Conservation (phyloP, 1,140 invertebrate species). For the Eriosoma lanigerum region DNA sequence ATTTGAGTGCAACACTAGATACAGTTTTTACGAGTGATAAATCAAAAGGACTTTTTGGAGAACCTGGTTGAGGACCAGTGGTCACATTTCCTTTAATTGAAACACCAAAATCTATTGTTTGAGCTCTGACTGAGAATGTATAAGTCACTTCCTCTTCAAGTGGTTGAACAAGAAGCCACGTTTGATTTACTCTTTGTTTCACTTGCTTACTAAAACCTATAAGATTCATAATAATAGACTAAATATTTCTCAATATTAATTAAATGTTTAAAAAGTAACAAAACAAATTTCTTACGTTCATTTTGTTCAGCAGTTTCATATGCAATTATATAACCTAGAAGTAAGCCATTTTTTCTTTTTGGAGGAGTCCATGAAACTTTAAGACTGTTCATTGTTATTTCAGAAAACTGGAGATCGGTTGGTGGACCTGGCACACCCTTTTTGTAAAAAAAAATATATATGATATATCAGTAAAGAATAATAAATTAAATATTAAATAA, state of each 20-base stretch:
- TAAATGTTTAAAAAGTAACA: too few species aligned
- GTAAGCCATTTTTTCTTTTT: constrained; percentile 84
- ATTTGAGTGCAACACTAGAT: constrained; percentile 82
- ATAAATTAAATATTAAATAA: too few species aligned
- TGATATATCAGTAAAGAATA: not conserved
- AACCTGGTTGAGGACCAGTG: constrained; percentile 91
- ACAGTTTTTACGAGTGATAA: constrained; percentile 75
- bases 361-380: constrained; percentile 91
- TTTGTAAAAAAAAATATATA: constrained; percentile 57
- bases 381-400: constrained; percentile 94
- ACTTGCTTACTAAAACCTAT: constrained; percentile 88
- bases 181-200: constrained; percentile 85
- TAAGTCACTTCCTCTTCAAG: constrained; percentile 91
- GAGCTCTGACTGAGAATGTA: constrained; percentile 84
- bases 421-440: constrained; percentile 83
- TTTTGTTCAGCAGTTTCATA: constrained; percentile 92
- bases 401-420: constrained; percentile 77
- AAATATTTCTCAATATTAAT: not conserved
- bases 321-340: constrained; percentile 87
- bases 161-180: constrained; percentile 76
- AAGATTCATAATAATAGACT: constrained; percentile 10
- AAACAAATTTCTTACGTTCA: constrained; percentile 68
- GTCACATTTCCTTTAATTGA: constrained; percentile 78
- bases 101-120: constrained; percentile 83
- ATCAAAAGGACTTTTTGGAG: constrained; percentile 75